These are phyloP conservation scores for Campylorhamphus procurvoides DNA, from an alignment of 2,113 vertebrate genomes.

Conservation along the genomic window DNA sequence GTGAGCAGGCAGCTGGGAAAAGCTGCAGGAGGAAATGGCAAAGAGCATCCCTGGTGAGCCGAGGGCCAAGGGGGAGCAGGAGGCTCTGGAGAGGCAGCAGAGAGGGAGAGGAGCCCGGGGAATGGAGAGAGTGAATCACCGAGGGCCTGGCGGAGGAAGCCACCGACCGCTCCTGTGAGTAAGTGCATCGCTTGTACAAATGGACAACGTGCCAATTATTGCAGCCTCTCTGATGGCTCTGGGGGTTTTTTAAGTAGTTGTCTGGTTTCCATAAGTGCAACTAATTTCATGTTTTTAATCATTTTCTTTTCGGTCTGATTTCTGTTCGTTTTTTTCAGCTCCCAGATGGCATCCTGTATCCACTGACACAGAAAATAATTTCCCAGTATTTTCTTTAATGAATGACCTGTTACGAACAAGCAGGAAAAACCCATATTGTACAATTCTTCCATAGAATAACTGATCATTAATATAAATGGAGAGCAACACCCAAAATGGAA, in stretches of 20 bases:
- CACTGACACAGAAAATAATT: slow-evolving; percentile 55
- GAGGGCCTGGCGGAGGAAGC: fast-evolving
- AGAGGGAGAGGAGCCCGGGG: background rate
- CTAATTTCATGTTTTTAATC: background rate
- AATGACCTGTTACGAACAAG: slow-evolving; percentile 44
- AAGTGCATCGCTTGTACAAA: background rate
- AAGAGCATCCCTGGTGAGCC: background rate
- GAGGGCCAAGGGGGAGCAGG: fast-evolving
- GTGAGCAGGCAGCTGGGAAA: background rate
- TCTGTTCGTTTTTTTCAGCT: slow-evolving; percentile 51
- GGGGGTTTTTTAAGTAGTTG: background rate
- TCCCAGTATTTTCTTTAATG: slow-evolving; percentile 53
- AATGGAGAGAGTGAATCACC: background rate
- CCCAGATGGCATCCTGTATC: slow-evolving; percentile 60
- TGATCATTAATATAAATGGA: slow-evolving; percentile 44
- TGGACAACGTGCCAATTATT: background rate
- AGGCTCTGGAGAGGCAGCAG: background rate
- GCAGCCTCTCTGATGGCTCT: background rate
- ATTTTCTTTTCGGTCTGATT: background rate
- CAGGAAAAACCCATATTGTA: slow-evolving; percentile 29
- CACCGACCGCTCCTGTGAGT: background rate
- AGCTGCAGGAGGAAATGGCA: slow-evolving; percentile 1
- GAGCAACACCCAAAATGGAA: background rate
- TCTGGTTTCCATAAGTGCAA: slow-evolving; percentile 4
- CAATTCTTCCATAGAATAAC: slow-evolving; percentile 18